phyloP scores from a whole-genome alignment of 2,113 vertebrate species.

The Elephas maximus region DNA sequence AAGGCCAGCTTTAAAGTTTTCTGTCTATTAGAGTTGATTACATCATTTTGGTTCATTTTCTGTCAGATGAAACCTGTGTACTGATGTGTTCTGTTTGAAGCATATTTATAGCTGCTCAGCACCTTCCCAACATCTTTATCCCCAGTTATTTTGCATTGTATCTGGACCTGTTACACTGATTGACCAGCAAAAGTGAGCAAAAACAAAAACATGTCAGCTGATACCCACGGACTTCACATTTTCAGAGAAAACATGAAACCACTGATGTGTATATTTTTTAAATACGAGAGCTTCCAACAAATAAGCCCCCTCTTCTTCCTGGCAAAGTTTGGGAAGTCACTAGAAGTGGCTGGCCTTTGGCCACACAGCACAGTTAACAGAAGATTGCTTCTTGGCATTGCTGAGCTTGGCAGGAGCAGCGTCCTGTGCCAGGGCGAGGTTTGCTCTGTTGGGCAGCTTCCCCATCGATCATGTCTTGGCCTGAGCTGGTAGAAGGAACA shows the following conservation, averaged over 20 bases:
- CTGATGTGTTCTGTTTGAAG: slow-evolving; percentile 39
- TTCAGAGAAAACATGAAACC: slow-evolving; percentile 60
- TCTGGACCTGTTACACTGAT: slow-evolving; percentile 24
- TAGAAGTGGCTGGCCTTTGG: not conserved
- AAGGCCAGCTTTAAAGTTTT: slow-evolving; percentile 39
- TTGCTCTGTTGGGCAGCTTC: not conserved
- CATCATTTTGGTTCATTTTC: slow-evolving; percentile 30
- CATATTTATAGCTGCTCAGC: slow-evolving; percentile 22
- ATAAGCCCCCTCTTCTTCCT: not conserved
- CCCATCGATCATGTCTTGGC: slow-evolving; percentile 65
- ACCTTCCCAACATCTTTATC: slow-evolving; percentile 10
- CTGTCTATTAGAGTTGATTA: not conserved
- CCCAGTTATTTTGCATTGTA: slow-evolving; percentile 36
- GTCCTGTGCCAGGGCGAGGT: slow-evolving; percentile 20
- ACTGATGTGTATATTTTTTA: not conserved
- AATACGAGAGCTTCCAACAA: slow-evolving; percentile 37
- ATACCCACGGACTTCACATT: slow-evolving; percentile 11
- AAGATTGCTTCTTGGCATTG: slow-evolving; percentile 62
- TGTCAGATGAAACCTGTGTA: not conserved
- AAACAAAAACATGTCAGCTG: slow-evolving; percentile 33
- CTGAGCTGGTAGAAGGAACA: slow-evolving; percentile 30
- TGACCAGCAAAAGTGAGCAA: not conserved
- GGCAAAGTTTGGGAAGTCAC: not conserved
- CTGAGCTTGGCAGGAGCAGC: slow-evolving; percentile 49
- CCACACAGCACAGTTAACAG: slow-evolving; percentile 52